A percentile compares a stretch with the other conserved stretches of the same genome.
These are phyloP conservation scores for Andrena fulva DNA, from an alignment of 2,888 invertebrate genomes.

Conservation along the genomic window DNA sequence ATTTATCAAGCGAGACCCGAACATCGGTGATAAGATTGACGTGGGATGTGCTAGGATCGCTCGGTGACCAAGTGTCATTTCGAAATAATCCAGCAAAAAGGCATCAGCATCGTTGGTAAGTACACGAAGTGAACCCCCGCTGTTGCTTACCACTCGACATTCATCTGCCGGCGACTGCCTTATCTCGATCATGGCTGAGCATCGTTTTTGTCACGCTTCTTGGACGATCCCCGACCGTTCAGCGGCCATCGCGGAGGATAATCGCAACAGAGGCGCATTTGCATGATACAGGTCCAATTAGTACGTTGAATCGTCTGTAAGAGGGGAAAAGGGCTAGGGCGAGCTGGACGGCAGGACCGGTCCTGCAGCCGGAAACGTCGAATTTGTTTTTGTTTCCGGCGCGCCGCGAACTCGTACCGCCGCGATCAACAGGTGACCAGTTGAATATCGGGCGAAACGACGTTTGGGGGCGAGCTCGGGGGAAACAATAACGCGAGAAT, in stretches of 20 bases:
- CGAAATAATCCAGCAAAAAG: too few species aligned
- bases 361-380: conserved; percentile 56
- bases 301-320: conserved; percentile 36
- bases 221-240: neutral
- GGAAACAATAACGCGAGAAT: conserved; percentile 25
- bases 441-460: conserved; percentile 66
- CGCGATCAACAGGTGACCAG: conserved; percentile 72
- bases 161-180: neutral
- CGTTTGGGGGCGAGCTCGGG: conserved; percentile 36
- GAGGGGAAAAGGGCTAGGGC: conserved; percentile 15
- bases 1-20: too few species aligned
- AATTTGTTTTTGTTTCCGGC: conserved; percentile 68
- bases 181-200: neutral
- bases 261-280: conserved; percentile 22
- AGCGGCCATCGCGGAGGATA: neutral
- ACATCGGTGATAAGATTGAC: too few species aligned
- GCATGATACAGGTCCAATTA: conserved; percentile 60
- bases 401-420: conserved; percentile 43
- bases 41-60: too few species aligned
- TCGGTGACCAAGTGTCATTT: too few species aligned
- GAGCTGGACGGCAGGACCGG: conserved; percentile 34
- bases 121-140: too few species aligned
- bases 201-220: neutral
- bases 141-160: neutral
- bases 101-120: too few species aligned